phyloP scores from a whole-genome alignment of 23 tunicate genomes.

The Styela plicata region DNA sequence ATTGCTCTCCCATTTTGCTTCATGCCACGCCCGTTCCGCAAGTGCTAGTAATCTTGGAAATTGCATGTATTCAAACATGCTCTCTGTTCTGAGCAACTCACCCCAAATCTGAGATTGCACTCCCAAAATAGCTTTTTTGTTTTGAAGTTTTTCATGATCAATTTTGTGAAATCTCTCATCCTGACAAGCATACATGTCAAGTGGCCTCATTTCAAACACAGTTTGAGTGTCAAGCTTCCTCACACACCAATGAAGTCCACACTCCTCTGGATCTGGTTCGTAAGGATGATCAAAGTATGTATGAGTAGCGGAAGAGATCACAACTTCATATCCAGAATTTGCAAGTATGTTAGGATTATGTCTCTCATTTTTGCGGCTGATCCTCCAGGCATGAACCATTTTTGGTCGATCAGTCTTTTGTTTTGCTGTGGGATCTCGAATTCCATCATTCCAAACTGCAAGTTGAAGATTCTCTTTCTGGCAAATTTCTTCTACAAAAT shows the following conservation, averaged over 20 bases:
- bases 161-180: not conserved
- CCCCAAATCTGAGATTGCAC: constrained; percentile 76
- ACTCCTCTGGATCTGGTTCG: constrained; percentile 91
- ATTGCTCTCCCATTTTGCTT: constrained; percentile 26
- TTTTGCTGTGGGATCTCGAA: constrained; percentile 21
- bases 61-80: constrained; percentile 51
- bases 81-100: constrained; percentile 46
- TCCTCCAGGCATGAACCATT: constrained; percentile 60
- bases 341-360: constrained; percentile 57
- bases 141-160: constrained; percentile 17
- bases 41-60: constrained; percentile 87
- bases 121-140: constrained; percentile 28
- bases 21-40: constrained; percentile 94
- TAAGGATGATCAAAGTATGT: constrained; percentile 90
- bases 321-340: constrained; percentile 88
- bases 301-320: constrained; percentile 74
- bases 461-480: constrained; percentile 32
- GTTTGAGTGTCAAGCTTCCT: constrained; percentile 54
- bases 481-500: constrained; percentile 45
- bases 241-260: constrained; percentile 77
- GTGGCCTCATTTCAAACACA: constrained; percentile 65
- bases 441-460: constrained; percentile 90
- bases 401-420: constrained; percentile 1
- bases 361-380: constrained; percentile 20
- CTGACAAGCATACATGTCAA: constrained; percentile 51